phyloP scores from a whole-genome alignment of 2,888 invertebrate genomes.

The Torymus auratus region DNA sequence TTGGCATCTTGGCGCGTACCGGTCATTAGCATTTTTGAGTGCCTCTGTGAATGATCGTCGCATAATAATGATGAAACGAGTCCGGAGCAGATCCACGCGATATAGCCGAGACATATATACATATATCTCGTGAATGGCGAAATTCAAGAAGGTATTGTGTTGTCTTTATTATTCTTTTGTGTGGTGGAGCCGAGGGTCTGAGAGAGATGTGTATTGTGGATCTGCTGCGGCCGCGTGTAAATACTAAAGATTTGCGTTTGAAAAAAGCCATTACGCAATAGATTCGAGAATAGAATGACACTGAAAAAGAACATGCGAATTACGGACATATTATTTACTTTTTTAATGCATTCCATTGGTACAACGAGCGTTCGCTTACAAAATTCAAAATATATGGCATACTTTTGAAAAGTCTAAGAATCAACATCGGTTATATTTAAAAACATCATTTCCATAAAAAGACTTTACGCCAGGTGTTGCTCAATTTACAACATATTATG shows the following conservation, averaged over 20 bases:
- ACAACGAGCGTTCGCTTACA: conserved; percentile 37
- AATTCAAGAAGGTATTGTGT: not conserved
- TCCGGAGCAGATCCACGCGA: conserved; percentile 42
- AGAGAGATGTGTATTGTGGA: not conserved
- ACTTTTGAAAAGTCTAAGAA: no score
- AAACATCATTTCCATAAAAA: no score
- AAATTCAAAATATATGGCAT: no score
- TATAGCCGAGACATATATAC: not conserved
- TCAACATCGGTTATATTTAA: not conserved
- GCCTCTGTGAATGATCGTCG: conserved; percentile 50
- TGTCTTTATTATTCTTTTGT: not conserved
- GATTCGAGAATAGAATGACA: conserved; percentile 61
- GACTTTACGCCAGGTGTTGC: no score
- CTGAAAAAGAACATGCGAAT: conserved; percentile 62
- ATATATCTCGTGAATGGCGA: not conserved
- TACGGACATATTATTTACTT: conserved; percentile 57
- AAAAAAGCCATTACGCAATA: conserved; percentile 63
- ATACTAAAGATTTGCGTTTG: conserved; percentile 51
- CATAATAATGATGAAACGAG: conserved; percentile 38
- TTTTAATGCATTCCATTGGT: conserved; percentile 53
- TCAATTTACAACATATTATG: no score
- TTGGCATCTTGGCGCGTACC: conserved; percentile 1
- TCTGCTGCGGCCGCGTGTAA: conserved; percentile 29
- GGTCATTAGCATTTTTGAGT: conserved; percentile 49
- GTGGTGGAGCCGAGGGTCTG: no score